Base-by-base conservation (phyloP, 2,113 vertebrate species). In the Ceyx margarethae region DNA sequence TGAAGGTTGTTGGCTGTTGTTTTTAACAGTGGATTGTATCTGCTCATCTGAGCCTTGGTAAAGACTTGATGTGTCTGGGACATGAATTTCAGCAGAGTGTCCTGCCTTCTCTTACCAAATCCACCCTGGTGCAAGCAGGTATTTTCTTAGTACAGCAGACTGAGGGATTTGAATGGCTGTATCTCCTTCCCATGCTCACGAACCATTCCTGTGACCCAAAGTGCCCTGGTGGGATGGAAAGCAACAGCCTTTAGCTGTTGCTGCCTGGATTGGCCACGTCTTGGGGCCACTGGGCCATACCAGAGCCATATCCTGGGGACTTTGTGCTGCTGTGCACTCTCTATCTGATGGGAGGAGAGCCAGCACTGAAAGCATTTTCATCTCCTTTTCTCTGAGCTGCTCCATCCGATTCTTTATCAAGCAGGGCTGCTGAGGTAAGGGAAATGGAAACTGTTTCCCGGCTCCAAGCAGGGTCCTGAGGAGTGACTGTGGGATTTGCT, bases 291-390 rank as follows among this genome's bases (percentile, higher is more conserved):
- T 2, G 43, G 53, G 42, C 66, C 25, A 40, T 45, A 56, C n/a
- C 40, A 33, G 46, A 79, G 58, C 43, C 0, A 1, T 50, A 40
- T 51, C 14, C 40, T 8, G 1, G 85, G 89, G 91, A 96, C 95
- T 94, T 87, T 68, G 87, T 25, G 18, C 21, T 0, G 83, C 85
- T 0, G 0, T 45, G 22, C 13, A 2, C 45, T 28, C 58, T 35
- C 29, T 92, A 92, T 94, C 96, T 85, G 78, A 95, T 89, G 75
- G 94, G 91, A 94, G 10, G 33, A 50, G 45, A 66, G 80, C 87
- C 96, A 93, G 45, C 0, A 0, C 6, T 58, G 57, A 31, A 80
- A 73, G 61, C 1, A 0, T 37, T 50, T 61, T 71, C 76, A 29
- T 53, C n/a, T 64, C 35, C 21, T 80, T 87, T 83, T 42, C 21